phyloP scores from a whole-genome alignment of 2,113 vertebrate species.

The Ailurus styani region DNA sequence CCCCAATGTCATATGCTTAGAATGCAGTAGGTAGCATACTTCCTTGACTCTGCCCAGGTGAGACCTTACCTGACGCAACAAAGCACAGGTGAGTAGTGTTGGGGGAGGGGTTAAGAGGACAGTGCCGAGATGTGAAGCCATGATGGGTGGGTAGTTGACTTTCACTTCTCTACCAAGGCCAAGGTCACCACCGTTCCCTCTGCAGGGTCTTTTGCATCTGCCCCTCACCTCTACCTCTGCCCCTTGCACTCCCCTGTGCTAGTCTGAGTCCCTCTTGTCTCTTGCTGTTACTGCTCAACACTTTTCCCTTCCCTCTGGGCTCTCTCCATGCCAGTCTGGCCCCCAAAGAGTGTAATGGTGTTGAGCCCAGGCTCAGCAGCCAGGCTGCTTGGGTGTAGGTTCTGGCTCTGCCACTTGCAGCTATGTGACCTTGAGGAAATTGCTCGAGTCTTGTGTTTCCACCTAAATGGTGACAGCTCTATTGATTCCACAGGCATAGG shows the following conservation, averaged over 20 bases:
- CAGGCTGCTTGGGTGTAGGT: not conserved
- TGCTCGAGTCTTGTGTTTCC: not conserved
- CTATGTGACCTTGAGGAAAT: not conserved
- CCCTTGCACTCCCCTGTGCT: accelerated
- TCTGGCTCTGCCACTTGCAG: not conserved
- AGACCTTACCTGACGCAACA: not conserved
- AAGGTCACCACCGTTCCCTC: not conserved
- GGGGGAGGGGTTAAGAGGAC: not conserved
- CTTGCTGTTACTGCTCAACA: not conserved
- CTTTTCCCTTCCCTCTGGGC: not conserved
- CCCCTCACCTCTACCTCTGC: not conserved
- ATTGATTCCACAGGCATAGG: not conserved
- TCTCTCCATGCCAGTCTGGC: not conserved
- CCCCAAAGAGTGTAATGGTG: not conserved
- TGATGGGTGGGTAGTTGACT: not conserved
- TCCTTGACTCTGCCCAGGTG: not conserved
- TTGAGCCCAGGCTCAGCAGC: not conserved
- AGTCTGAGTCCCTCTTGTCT: not conserved
- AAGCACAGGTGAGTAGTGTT: accelerated
- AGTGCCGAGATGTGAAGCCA: accelerated
- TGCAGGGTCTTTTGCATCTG: not conserved
- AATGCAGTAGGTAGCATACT: not conserved
- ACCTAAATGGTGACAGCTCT: not conserved
- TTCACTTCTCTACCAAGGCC: not conserved
- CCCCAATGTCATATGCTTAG: not conserved